Evolutionary conservation across 37 sponge, comb jelly and placozoan species (phyloP).

Genomic region (Aplysina aerophoba): DNA sequence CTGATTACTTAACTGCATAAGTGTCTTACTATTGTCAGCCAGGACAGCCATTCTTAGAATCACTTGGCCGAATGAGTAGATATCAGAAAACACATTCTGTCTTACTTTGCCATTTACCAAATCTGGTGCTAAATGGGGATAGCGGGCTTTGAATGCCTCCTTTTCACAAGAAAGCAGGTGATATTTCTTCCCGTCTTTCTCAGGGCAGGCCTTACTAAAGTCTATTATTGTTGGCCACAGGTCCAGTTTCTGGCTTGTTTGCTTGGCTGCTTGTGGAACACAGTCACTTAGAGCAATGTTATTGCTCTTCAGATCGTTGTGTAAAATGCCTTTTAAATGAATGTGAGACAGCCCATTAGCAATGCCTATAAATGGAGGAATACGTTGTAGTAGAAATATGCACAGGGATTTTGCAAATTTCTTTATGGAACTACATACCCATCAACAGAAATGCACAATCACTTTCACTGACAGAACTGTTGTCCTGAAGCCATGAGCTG

Average conservation of each 20-base stretch:
- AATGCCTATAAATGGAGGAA: too few species aligned
- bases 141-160: neutral
- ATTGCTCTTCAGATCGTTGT: neutral
- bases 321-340: neutral
- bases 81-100: neutral
- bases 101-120: neutral
- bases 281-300: slow-evolving; percentile 4
- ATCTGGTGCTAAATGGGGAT: slow-evolving; percentile 7
- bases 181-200: neutral
- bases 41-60: neutral
- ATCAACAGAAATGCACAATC: too few species aligned
- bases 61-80: neutral
- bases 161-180: neutral
- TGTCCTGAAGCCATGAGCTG: too few species aligned
- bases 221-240: slow-evolving; percentile 5
- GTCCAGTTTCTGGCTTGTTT: too few species aligned
- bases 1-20: too few species aligned
- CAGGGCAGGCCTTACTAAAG: neutral
- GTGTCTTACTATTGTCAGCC: too few species aligned
- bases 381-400: too few species aligned
- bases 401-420: neutral
- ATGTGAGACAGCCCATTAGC: neutral
- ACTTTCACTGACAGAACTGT: too few species aligned
- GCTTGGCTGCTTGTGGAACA: too few species aligned
- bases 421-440: too few species aligned